Conservation (phyloP, 1,140 invertebrate species). For the Micrasema minimum region DNA sequence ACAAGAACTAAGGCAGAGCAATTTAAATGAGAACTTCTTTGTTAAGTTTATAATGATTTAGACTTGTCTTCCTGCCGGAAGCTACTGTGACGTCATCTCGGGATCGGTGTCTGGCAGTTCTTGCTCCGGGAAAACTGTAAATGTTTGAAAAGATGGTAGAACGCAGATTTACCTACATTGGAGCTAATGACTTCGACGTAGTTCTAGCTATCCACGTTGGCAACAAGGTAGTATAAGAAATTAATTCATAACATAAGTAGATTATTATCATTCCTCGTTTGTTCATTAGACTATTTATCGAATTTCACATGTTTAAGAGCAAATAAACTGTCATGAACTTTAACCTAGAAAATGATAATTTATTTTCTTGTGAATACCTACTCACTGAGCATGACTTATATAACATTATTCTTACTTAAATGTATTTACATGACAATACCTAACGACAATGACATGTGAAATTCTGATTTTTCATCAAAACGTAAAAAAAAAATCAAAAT, state of each 20-base stretch:
- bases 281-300: background rate
- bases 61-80: slow-evolving; percentile 80
- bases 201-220: slow-evolving; percentile 72
- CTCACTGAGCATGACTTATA: background rate
- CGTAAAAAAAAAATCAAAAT: no score
- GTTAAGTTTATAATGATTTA: no score
- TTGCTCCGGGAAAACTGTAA: slow-evolving; percentile 71
- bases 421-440: no score
- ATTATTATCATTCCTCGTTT: background rate
- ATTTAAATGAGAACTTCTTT: no score
- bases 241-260: background rate
- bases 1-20: no score
- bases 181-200: slow-evolving; percentile 66
- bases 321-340: background rate
- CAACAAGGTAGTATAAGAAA: slow-evolving; percentile 22
- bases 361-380: background rate
- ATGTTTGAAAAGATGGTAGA: slow-evolving; percentile 65
- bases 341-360: background rate
- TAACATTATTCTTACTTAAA: background rate
- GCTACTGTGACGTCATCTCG: slow-evolving; percentile 87
- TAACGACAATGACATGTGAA: no score
- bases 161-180: slow-evolving; percentile 67
- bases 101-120: slow-evolving; percentile 64
- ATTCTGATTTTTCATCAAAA: no score
- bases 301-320: background rate